Percentiles rank a stretch among this genome's conserved stretches.
Conservation (phyloP, 2,797 vertebrate genomes). For the Peromyscus attwateri region DNA sequence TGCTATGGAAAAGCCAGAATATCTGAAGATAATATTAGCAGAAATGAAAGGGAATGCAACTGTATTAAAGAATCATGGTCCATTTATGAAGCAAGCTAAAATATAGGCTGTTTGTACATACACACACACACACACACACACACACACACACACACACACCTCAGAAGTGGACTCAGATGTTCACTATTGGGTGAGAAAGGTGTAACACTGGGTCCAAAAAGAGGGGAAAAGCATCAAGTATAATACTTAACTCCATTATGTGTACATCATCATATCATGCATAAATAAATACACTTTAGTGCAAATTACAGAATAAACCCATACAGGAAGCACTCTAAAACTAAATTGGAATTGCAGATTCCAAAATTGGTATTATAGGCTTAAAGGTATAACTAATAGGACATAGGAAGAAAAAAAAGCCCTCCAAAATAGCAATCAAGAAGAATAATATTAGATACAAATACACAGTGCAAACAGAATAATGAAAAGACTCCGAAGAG, state of each 20-base stretch:
- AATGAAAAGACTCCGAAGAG: neutral
- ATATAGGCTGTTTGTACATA: neutral
- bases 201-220: constrained; percentile 1
- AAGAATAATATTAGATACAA: constrained; percentile 18
- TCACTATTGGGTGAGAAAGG: constrained; percentile 24
- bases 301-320: constrained; percentile 1
- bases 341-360: neutral
- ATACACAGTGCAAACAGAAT: neutral
- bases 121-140: too few relatives aligned
- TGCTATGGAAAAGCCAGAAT: neutral
- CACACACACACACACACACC: neutral
- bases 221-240: neutral
- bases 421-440: neutral
- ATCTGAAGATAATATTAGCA: constrained; percentile 2
- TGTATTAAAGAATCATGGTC: neutral
- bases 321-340: neutral
- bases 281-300: constrained; percentile 15
- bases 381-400: neutral
- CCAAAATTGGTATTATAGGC: constrained; percentile 21
- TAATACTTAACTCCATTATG: neutral
- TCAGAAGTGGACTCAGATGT: constrained; percentile 1
- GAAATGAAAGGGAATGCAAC: constrained; percentile 29
- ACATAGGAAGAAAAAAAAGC: neutral
- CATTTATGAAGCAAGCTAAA: constrained; percentile 50
- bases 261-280: neutral